phyloP scores from a whole-genome alignment of 2,797 vertebrate genomes.

The Scleropages formosus region DNA sequence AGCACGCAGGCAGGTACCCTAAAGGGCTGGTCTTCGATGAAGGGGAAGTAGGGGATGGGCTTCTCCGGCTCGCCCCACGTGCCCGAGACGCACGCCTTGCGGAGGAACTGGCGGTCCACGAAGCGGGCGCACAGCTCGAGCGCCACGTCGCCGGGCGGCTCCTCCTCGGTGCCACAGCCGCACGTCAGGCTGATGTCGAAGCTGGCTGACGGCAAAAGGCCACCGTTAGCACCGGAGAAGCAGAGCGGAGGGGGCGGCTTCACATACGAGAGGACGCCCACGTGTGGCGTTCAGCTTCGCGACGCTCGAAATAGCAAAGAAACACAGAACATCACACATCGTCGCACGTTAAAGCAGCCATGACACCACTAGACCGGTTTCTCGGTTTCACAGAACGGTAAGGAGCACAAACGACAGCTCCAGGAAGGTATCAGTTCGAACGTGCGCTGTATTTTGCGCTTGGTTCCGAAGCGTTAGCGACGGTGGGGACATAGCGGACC shows the following conservation, averaged over 20 bases:
- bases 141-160: conserved; percentile 80
- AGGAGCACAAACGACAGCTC: too few relatives aligned
- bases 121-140: conserved; percentile 87
- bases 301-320: too few relatives aligned
- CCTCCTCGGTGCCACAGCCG: conserved; percentile 71
- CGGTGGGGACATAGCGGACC: too few relatives aligned
- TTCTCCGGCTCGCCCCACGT: conserved; percentile 79
- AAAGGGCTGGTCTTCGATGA: conserved; percentile 89
- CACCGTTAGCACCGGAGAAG: neutral
- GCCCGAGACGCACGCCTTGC: conserved; percentile 81
- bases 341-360: too few relatives aligned
- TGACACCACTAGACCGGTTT: too few relatives aligned
- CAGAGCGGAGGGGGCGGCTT: neutral
- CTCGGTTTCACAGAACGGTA: neutral
- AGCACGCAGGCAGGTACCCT: conserved; percentile 68
- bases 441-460: too few relatives aligned
- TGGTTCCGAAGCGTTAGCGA: too few relatives aligned
- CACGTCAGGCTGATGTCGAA: conserved; percentile 90
- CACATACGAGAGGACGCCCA: too few relatives aligned
- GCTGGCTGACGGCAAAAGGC: conserved; percentile 51
- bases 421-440: too few relatives aligned
- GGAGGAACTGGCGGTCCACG: conserved; percentile 78
- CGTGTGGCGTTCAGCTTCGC: too few relatives aligned
- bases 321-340: too few relatives aligned
- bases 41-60: conserved; percentile 83